Percentiles rank a stretch among this genome's conserved stretches.
Conservation (phyloP, 2,797 vertebrate genomes). For the Hapalemur alaotrensis region DNA sequence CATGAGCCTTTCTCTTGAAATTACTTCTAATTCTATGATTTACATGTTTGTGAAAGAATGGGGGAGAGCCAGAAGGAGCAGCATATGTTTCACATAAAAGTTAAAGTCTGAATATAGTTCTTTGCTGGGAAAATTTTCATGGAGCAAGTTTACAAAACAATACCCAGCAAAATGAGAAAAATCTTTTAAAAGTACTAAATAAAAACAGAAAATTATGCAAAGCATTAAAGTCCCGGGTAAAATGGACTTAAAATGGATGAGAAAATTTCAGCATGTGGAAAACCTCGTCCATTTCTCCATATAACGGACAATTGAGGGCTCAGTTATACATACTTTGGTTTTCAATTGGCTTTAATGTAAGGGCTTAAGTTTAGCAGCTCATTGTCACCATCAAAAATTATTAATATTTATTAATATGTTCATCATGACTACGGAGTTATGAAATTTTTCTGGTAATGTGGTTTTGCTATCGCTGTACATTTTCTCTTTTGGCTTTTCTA, state of each 20-base stretch:
- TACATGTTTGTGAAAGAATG: constrained; percentile 29
- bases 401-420: not conserved
- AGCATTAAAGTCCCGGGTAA: not conserved
- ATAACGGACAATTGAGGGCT: not conserved
- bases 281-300: not conserved
- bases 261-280: not conserved
- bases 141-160: not conserved
- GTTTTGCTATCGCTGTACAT: not conserved
- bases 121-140: constrained; percentile 8
- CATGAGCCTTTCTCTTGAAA: constrained; percentile 37
- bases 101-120: constrained; percentile 37
- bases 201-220: constrained; percentile 5
- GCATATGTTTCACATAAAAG: constrained; percentile 51
- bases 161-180: constrained; percentile 5
- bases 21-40: constrained; percentile 42
- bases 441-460: not conserved
- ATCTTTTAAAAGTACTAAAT: not conserved
- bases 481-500: not conserved
- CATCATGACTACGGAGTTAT: not conserved
- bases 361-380: not conserved
- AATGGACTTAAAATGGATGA: constrained; percentile 1
- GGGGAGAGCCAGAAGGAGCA: constrained; percentile 23
- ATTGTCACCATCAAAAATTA: constrained; percentile 5
- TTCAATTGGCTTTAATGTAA: not conserved
- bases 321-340: not conserved